Percentiles rank a stretch among this genome's conserved stretches.
Conservation (phyloP, 2,113 vertebrate species). For the Merops nubicus region DNA sequence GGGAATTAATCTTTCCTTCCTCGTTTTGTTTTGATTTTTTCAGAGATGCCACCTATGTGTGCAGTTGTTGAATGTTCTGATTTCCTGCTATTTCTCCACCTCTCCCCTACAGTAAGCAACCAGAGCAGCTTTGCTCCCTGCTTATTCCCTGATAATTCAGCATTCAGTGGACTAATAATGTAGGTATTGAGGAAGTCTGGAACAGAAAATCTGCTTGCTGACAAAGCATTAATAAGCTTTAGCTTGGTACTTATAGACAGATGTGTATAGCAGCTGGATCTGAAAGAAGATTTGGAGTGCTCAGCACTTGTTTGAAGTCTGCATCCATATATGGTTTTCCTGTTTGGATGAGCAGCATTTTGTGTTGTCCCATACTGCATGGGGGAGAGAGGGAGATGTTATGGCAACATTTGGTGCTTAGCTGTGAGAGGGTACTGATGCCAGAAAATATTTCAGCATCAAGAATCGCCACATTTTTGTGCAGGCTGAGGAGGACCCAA, state of each 20-base stretch:
- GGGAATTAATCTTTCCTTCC: neutral
- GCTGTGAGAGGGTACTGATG: neutral
- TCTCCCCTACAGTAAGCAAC: neutral
- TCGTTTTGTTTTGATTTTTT: neutral
- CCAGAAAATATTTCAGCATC: conserved; percentile 13
- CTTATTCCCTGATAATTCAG: conserved; percentile 35
- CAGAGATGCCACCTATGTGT: neutral
- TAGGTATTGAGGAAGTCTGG: neutral
- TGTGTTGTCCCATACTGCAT: conserved; percentile 12
- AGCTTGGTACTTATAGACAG: conserved; percentile 27
- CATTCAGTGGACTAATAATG: conserved; percentile 1
- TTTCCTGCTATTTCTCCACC: conserved; percentile 12
- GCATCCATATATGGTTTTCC: conserved; percentile 30
- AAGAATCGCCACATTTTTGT: neutral
- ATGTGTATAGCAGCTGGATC: conserved; percentile 56
- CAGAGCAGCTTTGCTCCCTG: conserved; percentile 33
- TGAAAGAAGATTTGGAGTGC: conserved; percentile 31
- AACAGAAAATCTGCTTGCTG: conserved; percentile 53
- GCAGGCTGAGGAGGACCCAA: neutral
- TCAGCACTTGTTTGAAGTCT: conserved; percentile 24
- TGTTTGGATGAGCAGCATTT: conserved; percentile 2
- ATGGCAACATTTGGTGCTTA: neutral
- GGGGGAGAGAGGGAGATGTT: neutral
- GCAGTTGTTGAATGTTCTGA: neutral
- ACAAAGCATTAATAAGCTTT: conserved; percentile 48